Evolutionary conservation across 2,797 vertebrate species (phyloP).

Genomic region (Austrolebias charrua): DNA sequence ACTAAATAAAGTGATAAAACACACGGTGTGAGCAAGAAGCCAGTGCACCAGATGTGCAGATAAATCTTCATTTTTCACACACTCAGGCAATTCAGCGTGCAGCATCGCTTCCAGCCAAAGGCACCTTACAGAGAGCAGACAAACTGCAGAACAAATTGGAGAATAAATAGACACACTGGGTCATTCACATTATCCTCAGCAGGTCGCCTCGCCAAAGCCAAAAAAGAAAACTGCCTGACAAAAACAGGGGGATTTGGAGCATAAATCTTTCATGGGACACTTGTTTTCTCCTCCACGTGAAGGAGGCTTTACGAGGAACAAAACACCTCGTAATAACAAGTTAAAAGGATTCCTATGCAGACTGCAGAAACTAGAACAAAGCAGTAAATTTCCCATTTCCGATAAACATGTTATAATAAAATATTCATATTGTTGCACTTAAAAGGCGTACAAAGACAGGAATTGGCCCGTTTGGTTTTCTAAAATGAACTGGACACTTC

Average conservation of each 20-base stretch:
- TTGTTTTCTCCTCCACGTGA: conserved; percentile 32
- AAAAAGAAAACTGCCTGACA: conserved; percentile 56
- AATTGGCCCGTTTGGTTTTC: too few relatives aligned
- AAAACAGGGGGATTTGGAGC: conserved; percentile 49
- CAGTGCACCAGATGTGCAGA: conserved; percentile 69
- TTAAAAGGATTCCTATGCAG: conserved; percentile 29
- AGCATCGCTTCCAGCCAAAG: conserved; percentile 55
- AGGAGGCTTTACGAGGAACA: conserved; percentile 29
- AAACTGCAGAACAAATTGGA: conserved; percentile 79
- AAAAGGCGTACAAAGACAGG: too few relatives aligned
- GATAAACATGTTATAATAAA: background rate
- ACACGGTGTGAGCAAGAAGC: conserved; percentile 41
- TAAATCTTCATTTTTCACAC: conserved; percentile 79
- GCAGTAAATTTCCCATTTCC: background rate
- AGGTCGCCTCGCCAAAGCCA: conserved; percentile 46
- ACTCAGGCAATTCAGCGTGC: conserved; percentile 63
- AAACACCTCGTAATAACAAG: conserved; percentile 38
- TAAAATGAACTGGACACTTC: too few relatives aligned
- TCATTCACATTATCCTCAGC: conserved; percentile 69
- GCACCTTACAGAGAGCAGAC: conserved; percentile 67
- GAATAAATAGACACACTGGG: conserved; percentile 78
- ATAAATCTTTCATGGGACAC: conserved; percentile 49
- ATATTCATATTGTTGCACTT: background rate
- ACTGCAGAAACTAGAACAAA: conserved; percentile 14
- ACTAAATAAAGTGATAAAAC: conserved; percentile 30